Evolutionary conservation across 2,797 vertebrate species (phyloP).

Genomic region (Telmatherina bonti): DNA sequence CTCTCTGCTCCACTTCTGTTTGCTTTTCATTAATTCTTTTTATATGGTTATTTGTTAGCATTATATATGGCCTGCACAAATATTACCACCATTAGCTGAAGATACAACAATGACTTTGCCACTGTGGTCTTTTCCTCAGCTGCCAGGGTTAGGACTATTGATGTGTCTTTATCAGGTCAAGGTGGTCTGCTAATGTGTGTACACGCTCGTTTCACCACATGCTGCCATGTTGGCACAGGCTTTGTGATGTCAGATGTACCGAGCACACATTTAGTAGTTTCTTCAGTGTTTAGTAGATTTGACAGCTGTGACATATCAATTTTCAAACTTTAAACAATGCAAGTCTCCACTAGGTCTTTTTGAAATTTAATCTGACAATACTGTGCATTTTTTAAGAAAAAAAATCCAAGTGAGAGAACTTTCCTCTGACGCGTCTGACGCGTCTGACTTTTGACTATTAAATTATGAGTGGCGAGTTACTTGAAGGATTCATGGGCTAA

Average conservation of each 20-base stretch:
- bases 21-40: constrained; percentile 87
- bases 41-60: constrained; percentile 85
- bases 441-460: constrained; percentile 77
- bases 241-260: constrained; percentile 34
- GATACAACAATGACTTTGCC: constrained; percentile 83
- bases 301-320: constrained; percentile 40
- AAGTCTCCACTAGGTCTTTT: constrained; percentile 33
- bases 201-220: constrained; percentile 18
- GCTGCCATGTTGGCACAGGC: constrained; percentile 32
- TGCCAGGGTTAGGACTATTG: constrained; percentile 62
- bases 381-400: too few relatives aligned
- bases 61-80: constrained; percentile 96
- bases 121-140: constrained; percentile 76
- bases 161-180: constrained; percentile 84
- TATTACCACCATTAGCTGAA: constrained; percentile 92
- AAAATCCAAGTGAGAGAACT: constrained; percentile 29
- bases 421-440: constrained; percentile 36
- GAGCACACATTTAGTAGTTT: constrained; percentile 13
- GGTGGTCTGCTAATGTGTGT: constrained; percentile 75
- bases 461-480: constrained; percentile 74
- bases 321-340: constrained; percentile 39
- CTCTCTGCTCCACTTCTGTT: constrained; percentile 94
- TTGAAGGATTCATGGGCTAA: constrained; percentile 81
- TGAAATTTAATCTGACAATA: too few relatives aligned
- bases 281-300: constrained; percentile 10